These are phyloP conservation scores for Carlito syrichta DNA, from an alignment of 2,113 vertebrate species.

Conservation along the genomic window DNA sequence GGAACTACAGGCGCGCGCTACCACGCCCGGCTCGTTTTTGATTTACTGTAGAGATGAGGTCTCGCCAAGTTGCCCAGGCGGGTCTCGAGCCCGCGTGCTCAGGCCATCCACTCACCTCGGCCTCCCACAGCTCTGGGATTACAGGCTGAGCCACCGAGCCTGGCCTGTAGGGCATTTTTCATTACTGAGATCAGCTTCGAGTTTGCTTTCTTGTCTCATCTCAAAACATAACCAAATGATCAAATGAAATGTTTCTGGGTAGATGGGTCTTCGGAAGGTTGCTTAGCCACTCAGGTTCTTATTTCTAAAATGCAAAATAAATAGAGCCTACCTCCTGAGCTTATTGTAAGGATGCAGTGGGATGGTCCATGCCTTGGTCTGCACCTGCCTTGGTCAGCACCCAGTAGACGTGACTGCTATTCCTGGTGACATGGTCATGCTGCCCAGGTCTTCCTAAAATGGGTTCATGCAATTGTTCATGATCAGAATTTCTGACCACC, in stretches of 20 bases:
- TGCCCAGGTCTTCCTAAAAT: not conserved
- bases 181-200: not conserved
- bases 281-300: not conserved
- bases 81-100: too few relatives aligned
- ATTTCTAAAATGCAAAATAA: not conserved
- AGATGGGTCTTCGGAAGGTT: not conserved
- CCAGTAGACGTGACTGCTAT: not conserved
- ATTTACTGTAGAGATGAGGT: too few relatives aligned
- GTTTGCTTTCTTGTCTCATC: not conserved
- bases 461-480: not conserved
- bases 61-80: too few relatives aligned
- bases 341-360: not conserved
- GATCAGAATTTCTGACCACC: not conserved
- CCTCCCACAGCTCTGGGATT: too few relatives aligned
- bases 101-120: too few relatives aligned
- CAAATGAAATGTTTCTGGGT: not conserved
- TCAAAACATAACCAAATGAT: not conserved
- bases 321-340: not conserved
- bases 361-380: not conserved
- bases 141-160: too few relatives aligned
- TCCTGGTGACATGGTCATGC: not conserved
- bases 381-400: not conserved
- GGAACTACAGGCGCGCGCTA: too few relatives aligned
- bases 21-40: too few relatives aligned
- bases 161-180: too few relatives aligned